Evolutionary conservation across 2,797 vertebrate species (phyloP), one percentile per base, ranked within the genome.

Genomic region (Eulemur rubriventer): DNA sequence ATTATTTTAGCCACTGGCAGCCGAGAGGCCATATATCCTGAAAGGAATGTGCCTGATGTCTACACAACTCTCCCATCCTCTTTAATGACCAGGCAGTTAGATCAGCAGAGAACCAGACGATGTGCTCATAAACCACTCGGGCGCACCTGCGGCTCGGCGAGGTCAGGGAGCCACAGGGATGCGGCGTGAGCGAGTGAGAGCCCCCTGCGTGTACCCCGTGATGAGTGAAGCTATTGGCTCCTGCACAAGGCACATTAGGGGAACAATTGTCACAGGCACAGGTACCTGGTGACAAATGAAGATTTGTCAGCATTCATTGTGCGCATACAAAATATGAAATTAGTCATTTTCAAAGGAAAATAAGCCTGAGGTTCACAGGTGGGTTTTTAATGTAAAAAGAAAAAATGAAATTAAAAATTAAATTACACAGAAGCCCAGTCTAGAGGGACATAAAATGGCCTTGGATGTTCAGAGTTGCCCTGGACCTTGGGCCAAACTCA

Each of bases 181-280:
- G 1, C 0, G 3, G 48, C 7, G 0, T 0, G 61, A 41, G 2
- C 52, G 61, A 35, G 2, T n/a, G 46, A 16, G 2, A 9, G 35
- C 2, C 55, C 35, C 1, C 7, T 33, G 3, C 3, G 7, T 1
- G 20, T 26, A 67, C 9, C 0, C 46, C 0, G 2, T 33, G 7
- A 0, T 28, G 3, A 14, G 38, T 0, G 38, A 14, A 0, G 41
- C 46, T 35, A 7, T 0, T 0, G 24, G 28, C 24, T 80, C 63
- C 8, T 6, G 18, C 8, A 2, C 1, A 7, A 57, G 84, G 63
- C 11, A 9, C 5, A 6, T 52, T 28, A 35, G 6, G 28, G 14
- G n/a, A 48, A 57, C 0, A 0, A 12, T 16, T 35, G 65, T 46
- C 35, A 26, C 0, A 0, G 9, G 43, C 46, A 4, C 0, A 0